A percentile compares a stretch with the other conserved stretches of the same genome.
phyloP scores from a whole-genome alignment of 2,113 vertebrate species.

The Crotophaga sulcirostris region DNA sequence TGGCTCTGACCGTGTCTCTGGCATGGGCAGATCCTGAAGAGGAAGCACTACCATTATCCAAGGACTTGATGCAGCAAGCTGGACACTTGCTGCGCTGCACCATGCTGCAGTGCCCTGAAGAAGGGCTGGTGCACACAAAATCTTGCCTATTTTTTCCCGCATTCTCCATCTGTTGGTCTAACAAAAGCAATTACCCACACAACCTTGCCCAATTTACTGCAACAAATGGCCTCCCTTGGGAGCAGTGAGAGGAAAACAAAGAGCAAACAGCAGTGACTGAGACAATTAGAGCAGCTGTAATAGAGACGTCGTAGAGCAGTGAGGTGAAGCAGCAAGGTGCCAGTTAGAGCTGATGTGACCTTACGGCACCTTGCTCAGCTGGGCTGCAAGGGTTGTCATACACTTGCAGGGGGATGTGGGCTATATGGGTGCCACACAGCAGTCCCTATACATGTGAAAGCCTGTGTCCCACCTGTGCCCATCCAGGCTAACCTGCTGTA shows the following conservation, averaged over 20 bases:
- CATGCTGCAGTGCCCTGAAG: background rate
- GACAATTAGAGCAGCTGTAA: background rate
- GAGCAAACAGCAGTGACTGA: background rate
- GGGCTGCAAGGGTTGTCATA: background rate
- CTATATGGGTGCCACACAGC: background rate
- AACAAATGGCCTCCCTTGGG: background rate
- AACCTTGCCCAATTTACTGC: background rate
- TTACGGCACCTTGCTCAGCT: background rate
- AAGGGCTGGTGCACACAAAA: background rate
- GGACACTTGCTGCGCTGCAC: background rate
- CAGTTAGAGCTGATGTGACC: background rate
- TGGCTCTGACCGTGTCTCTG: too few relatives aligned
- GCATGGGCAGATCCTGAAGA: background rate
- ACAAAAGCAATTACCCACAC: background rate
- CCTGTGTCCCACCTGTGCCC: background rate
- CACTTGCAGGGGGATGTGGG: background rate
- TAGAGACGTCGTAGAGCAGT: background rate
- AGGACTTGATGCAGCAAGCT: fast-evolving
- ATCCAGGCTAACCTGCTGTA: background rate
- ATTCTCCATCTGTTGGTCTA: background rate
- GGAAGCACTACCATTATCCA: background rate
- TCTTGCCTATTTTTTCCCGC: background rate
- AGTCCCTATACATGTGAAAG: background rate
- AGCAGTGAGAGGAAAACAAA: background rate
- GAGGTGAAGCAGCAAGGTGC: background rate